These are phyloP conservation scores for Xestia c-nigrum DNA, from an alignment of 2,888 invertebrate species.

Conservation along the genomic window DNA sequence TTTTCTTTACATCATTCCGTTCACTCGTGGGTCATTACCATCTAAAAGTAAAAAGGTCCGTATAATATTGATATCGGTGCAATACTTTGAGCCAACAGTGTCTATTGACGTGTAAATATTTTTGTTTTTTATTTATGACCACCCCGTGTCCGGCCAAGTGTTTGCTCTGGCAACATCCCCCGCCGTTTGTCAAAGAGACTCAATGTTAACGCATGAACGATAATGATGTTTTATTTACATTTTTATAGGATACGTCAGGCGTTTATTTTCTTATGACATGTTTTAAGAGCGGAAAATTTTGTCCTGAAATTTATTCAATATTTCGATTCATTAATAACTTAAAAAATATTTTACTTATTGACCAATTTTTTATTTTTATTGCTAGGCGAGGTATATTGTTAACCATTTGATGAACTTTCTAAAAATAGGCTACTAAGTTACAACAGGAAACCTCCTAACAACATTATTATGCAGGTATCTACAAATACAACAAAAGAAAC, in stretches of 20 bases:
- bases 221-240: slow-evolving; percentile 70
- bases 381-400: background rate
- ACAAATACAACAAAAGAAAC: background rate
- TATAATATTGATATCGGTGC: slow-evolving; percentile 64
- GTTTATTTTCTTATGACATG: slow-evolving; percentile 53
- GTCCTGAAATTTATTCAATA: background rate
- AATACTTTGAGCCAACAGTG: slow-evolving; percentile 68
- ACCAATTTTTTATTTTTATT: background rate
- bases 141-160: slow-evolving; percentile 64
- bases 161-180: slow-evolving; percentile 65
- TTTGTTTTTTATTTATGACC: slow-evolving; percentile 73
- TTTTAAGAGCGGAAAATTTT: slow-evolving; percentile 24
- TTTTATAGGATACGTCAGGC: slow-evolving; percentile 63
- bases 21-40: slow-evolving; percentile 60
- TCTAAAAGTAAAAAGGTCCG: slow-evolving; percentile 64
- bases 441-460: background rate
- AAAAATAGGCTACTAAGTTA: background rate
- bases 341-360: background rate
- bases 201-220: slow-evolving; percentile 67
- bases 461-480: background rate
- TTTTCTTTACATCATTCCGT: slow-evolving; percentile 43
- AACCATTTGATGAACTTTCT: no score
- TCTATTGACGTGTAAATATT: slow-evolving; percentile 78
- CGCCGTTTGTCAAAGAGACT: slow-evolving; percentile 68
- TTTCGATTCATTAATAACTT: background rate